phyloP scores from a whole-genome alignment of 1,140 invertebrate genomes.

The Diuraphis noxia region DNA sequence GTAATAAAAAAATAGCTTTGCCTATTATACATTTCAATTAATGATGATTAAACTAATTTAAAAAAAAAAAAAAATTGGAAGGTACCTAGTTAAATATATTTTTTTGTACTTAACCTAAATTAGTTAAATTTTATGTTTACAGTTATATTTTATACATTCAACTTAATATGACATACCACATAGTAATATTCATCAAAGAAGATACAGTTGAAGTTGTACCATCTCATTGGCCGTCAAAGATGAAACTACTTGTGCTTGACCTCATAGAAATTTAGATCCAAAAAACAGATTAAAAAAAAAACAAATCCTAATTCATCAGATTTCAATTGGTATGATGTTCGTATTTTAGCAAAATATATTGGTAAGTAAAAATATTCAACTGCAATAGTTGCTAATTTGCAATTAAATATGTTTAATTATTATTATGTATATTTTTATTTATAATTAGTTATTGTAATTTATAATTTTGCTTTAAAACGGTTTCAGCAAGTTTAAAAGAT shows the following conservation, averaged over 20 bases:
- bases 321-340: neutral
- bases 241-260: neutral
- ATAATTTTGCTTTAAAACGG: neutral
- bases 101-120: neutral
- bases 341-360: neutral
- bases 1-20: neutral
- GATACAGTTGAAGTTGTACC: neutral
- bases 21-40: neutral
- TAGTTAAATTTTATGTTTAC: neutral
- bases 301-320: neutral
- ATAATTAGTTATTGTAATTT: neutral
- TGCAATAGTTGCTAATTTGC: neutral
- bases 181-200: neutral
- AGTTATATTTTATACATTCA: neutral
- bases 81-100: neutral
- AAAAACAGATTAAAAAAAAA: neutral
- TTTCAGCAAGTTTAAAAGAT: neutral
- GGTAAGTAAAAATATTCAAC: neutral
- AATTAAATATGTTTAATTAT: neutral
- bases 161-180: neutral
- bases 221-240: neutral
- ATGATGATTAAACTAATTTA: neutral
- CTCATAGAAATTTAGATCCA: neutral
- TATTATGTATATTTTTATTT: neutral
- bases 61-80: neutral